These are phyloP conservation scores for Tineola bisselliella DNA, from an alignment of 2,888 invertebrate genomes.

Conservation along the genomic window DNA sequence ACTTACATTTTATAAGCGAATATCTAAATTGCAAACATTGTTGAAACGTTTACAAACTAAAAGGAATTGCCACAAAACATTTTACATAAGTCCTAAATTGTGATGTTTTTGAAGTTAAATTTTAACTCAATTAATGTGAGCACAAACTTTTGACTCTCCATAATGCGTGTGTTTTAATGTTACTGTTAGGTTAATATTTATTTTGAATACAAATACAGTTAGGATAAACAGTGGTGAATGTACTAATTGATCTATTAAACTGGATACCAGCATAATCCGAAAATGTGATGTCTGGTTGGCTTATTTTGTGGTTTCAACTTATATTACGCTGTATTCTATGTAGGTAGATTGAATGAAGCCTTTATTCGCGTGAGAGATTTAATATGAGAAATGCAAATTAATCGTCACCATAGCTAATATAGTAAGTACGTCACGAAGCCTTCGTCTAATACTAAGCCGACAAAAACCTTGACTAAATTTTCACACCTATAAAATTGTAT, in stretches of 20 bases:
- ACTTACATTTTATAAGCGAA: slow-evolving; percentile 12
- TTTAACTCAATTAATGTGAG: background rate
- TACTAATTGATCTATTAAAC: background rate
- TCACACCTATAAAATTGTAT: background rate
- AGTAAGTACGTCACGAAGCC: background rate
- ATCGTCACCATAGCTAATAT: background rate
- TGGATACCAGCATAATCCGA: background rate
- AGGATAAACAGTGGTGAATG: background rate
- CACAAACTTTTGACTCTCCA: background rate
- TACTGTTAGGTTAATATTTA: background rate
- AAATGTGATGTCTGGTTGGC: background rate
- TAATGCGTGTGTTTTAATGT: background rate
- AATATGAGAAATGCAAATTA: background rate
- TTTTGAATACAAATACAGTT: background rate
- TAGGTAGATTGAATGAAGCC: too few relatives aligned
- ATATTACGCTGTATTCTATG: too few relatives aligned
- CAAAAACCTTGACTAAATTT: background rate
- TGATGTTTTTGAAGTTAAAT: background rate
- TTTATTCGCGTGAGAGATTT: too few relatives aligned
- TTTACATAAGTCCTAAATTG: background rate
- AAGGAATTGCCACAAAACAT: background rate
- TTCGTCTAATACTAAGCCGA: background rate
- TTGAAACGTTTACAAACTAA: background rate
- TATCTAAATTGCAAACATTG: slow-evolving; percentile 1
- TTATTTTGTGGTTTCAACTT: too few relatives aligned